Evolutionary conservation across 2,113 vertebrate genomes (phyloP), one percentile per base, ranked within the genome.

Genomic region (Eulemur rufifrons): DNA sequence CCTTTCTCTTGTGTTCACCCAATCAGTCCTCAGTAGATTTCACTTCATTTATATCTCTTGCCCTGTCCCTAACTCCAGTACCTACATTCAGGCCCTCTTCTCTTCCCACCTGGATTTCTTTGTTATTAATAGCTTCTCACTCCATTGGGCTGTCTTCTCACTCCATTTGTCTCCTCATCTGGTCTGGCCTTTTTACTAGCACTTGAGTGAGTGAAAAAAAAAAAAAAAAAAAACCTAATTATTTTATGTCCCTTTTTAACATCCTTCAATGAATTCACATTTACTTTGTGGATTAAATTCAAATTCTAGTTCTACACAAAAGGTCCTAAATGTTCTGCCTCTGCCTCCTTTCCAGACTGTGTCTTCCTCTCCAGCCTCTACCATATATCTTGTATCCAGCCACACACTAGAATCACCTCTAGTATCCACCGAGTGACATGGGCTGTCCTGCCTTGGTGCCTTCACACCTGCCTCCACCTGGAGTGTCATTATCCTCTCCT

Each of bases 281-380:
- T n/a, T 1, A 39, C 45, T 81, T 81, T 81, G 82, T 95, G 29
- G 45, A 66, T 32, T 32, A 84, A 84, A 90, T 64, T 69, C 21
- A 86, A 91, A 80, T 86, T 95, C 45, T 52, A 54, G 21, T 42
- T 81, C 64, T 91, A 86, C 14, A 54, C 12, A 61, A 80, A 50
- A 71, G 29, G 8, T 4, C 11, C 0, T 5, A 39, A 42, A 37
- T 18, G 11, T 78, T 37, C 82, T 73, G 15, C 45, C n/a, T 86
- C 45, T 81, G 10, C 29, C 12, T 80, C 32, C 8, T 20, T n/a
- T 71, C 42, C 37, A 71, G 52, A 50, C 32, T 78, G 34, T 52
- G 15, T 84, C 81, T 78, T 13, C 63, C 52, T 6, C 5, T 63
- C n/a, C 5, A 42, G 20, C 8, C 3, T 34, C n/a, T 47, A 32